Base-by-base conservation (phyloP, 2,113 vertebrate genomes). In the Dicerorhinus sumatrensis region DNA sequence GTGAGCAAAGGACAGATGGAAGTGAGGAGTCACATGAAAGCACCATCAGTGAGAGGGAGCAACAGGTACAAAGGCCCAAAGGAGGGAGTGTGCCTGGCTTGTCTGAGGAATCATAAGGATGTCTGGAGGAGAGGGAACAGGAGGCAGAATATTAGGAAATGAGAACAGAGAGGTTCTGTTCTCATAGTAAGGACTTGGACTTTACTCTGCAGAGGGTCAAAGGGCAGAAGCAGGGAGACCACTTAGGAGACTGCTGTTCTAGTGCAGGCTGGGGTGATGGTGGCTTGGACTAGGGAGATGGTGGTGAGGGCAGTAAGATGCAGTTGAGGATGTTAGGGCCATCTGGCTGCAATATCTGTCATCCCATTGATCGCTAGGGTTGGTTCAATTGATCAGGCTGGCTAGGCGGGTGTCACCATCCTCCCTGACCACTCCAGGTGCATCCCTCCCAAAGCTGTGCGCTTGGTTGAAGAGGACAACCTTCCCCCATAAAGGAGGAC, bases 201-300 rank as follows among this genome's bases (percentile, higher is more conserved):
- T 83, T 51, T 6, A 54, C 29, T 12, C 62, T 42, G 62, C 56
- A 62, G n/a, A 33, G 16, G 13, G 13, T 7, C 60, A 48, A 36
- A 23, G 72, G 25, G 14, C 80, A 31, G 65, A 84, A 39, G 27
- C 23, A 20, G 5, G 33, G 48, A 46, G 46, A 27, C 8, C 13
- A 8, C 42, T 48, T 51, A 62, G 18, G 29, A 63, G 31, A 29
- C 67, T 70, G 16, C 54, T 14, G 16, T 8, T n/a, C 33, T 60
- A 51, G 21, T 0, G 2, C 6, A 56, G 46, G 18, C 1, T 17
- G 13, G 4, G 3, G 5, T 17, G 3, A 8, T 23, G 23, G 21
- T 33, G 39, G 48, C 56, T 11, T n/a, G 31, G 36, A 6, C 29
- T 29, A 27, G 8, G 25, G 20, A 75, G 58, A 27, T 33, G 11